Percentiles rank a stretch among this genome's conserved stretches.
Conservation (phyloP, 1,140 invertebrate species). For the Rhagoletis zephyria region DNA sequence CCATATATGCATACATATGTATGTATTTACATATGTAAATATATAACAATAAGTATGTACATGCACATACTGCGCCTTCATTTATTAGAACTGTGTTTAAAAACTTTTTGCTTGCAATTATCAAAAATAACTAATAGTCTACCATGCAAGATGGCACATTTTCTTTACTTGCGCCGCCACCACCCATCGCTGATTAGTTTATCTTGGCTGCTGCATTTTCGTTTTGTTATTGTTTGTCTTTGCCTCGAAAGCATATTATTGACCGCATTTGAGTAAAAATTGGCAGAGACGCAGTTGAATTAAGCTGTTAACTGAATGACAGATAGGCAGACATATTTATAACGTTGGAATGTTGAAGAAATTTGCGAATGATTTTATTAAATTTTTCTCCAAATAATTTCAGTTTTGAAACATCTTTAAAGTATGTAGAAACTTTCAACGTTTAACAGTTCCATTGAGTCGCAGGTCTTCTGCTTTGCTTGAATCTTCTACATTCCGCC, state of each 20-base stretch:
- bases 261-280: constrained; percentile 36
- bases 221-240: constrained; percentile 27
- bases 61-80: not conserved
- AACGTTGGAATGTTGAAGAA: too few relatives aligned
- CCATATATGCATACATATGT: not conserved
- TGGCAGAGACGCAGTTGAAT: not conserved
- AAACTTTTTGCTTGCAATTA: constrained; percentile 2
- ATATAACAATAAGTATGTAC: not conserved
- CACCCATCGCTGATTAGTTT: not conserved
- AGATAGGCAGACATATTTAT: not conserved
- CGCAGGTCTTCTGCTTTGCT: too few relatives aligned
- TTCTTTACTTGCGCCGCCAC: not conserved
- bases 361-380: too few relatives aligned
- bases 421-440: too few relatives aligned
- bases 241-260: constrained; percentile 9
- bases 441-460: too few relatives aligned
- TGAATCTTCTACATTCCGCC: too few relatives aligned
- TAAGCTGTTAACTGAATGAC: not conserved
- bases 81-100: constrained; percentile 19
- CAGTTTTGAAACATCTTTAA: too few relatives aligned
- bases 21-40: not conserved
- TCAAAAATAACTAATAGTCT: constrained; percentile 25
- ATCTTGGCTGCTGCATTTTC: constrained; percentile 17
- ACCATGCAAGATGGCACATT: not conserved
- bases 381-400: too few relatives aligned